phyloP scores from a whole-genome alignment of 2,797 vertebrate genomes.

The Bovichtus variegatus region DNA sequence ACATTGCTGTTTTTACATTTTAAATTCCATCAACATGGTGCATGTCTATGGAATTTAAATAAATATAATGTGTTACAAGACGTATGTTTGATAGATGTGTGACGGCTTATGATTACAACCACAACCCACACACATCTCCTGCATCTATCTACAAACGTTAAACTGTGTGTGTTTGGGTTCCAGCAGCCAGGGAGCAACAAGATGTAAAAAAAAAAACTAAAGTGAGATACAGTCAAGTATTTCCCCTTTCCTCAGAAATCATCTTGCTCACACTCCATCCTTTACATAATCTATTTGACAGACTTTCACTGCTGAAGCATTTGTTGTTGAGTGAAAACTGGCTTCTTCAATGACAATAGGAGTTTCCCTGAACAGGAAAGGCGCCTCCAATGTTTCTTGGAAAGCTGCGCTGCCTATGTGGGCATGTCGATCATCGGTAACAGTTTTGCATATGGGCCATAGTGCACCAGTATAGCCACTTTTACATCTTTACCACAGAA shows the following conservation, averaged over 20 bases:
- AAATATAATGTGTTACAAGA: not conserved
- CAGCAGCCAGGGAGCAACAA: not conserved
- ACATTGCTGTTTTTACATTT: not conserved
- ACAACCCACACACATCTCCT: slow-evolving; percentile 12
- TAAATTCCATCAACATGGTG: not conserved
- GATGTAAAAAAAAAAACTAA: no score
- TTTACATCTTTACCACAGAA: not conserved
- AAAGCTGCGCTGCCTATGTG: slow-evolving; percentile 32
- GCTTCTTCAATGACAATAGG: slow-evolving; percentile 22
- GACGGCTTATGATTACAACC: slow-evolving; percentile 3
- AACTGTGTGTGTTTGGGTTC: slow-evolving; percentile 4
- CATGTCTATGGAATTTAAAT: not conserved
- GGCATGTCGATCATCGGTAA: slow-evolving; percentile 2
- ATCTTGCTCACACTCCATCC: not conserved
- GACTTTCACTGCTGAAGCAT: not conserved
- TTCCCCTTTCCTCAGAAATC: not conserved
- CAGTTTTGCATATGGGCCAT: slow-evolving; percentile 17
- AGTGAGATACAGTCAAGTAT: not conserved
- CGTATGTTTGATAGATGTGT: not conserved
- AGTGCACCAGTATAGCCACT: not conserved
- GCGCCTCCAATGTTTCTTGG: slow-evolving; percentile 48
- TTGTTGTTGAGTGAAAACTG: slow-evolving; percentile 43
- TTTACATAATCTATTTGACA: not conserved
- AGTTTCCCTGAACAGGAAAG: slow-evolving; percentile 34
- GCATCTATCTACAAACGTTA: not conserved